These are phyloP conservation scores for Leptinotarsa tumamoca DNA, from an alignment of 2,888 invertebrate genomes.

Conservation along the genomic window DNA sequence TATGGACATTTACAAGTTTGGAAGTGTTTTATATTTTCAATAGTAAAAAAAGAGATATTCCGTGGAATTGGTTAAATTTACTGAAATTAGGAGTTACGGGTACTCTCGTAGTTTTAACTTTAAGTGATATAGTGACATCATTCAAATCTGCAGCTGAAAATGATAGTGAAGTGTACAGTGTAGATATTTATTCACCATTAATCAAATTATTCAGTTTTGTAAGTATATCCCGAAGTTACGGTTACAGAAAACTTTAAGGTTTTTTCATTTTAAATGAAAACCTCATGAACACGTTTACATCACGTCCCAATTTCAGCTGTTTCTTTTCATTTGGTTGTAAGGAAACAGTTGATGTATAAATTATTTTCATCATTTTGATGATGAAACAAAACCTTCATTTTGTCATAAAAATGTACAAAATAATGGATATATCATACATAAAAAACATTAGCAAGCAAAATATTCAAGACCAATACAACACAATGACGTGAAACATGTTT, in stretches of 20 bases:
- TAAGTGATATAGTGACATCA: slow-evolving; percentile 76
- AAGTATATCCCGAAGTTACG: slow-evolving; percentile 68
- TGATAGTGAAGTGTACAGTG: slow-evolving; percentile 72
- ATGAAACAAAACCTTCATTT: no score
- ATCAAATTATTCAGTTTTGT: slow-evolving; percentile 85
- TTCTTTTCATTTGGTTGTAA: no score
- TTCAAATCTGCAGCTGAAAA: slow-evolving; percentile 68
- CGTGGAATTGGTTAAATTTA: slow-evolving; percentile 80
- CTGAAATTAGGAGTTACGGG: slow-evolving; percentile 77
- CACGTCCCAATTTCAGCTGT: not conserved
- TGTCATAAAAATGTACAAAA: no score
- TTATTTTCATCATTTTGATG: no score
- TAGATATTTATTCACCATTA: slow-evolving; percentile 82
- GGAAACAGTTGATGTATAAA: no score
- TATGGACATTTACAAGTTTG: slow-evolving; percentile 82
- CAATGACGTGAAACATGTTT: no score
- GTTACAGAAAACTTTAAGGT: not conserved
- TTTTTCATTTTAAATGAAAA: not conserved
- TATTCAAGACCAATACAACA: no score
- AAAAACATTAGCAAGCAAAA: no score
- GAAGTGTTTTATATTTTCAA: slow-evolving; percentile 81
- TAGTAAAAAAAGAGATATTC: slow-evolving; percentile 83
- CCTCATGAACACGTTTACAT: not conserved
- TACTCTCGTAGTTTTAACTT: slow-evolving; percentile 75
- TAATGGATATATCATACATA: no score